Percentiles rank a stretch among this genome's conserved stretches.
Conservation (phyloP, 2,113 vertebrate species). For the Paedocypris sp. region DNA sequence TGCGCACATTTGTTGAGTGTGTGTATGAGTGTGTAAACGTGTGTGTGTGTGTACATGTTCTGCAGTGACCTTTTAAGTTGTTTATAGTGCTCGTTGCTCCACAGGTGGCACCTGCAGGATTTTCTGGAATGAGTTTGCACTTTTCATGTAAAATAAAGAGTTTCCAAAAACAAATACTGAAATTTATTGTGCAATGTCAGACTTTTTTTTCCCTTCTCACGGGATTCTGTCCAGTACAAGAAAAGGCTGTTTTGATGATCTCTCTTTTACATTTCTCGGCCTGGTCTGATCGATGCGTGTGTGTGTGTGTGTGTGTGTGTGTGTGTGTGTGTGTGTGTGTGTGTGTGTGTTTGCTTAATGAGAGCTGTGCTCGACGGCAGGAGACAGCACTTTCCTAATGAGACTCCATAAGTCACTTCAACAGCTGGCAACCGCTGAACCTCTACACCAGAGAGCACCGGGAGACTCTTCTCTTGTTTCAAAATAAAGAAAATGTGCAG, state of each 20-base stretch:
- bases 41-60: constrained; percentile 5
- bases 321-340: not conserved
- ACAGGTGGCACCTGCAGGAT: not conserved
- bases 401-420: constrained; percentile 13
- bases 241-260: not conserved
- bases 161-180: too few relatives aligned
- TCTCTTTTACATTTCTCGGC: not conserved
- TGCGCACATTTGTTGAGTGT: not conserved
- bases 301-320: not conserved
- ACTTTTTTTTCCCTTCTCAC: not conserved
- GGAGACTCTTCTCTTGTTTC: too few relatives aligned
- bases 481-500: too few relatives aligned
- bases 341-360: constrained; percentile 8
- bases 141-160: too few relatives aligned
- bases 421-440: not conserved
- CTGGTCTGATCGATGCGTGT: not conserved
- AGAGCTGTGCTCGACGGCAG: not conserved
- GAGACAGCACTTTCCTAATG: constrained; percentile 18
- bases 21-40: not conserved
- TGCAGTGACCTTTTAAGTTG: constrained; percentile 14
- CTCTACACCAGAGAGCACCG: not conserved
- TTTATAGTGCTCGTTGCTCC: constrained; percentile 3
- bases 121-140: constrained; percentile 1
- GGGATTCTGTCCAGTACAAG: not conserved
- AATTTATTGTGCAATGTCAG: too few relatives aligned